These are phyloP conservation scores for Paguma larvata DNA, from an alignment of 2,797 vertebrate genomes.

Conservation along the genomic window DNA sequence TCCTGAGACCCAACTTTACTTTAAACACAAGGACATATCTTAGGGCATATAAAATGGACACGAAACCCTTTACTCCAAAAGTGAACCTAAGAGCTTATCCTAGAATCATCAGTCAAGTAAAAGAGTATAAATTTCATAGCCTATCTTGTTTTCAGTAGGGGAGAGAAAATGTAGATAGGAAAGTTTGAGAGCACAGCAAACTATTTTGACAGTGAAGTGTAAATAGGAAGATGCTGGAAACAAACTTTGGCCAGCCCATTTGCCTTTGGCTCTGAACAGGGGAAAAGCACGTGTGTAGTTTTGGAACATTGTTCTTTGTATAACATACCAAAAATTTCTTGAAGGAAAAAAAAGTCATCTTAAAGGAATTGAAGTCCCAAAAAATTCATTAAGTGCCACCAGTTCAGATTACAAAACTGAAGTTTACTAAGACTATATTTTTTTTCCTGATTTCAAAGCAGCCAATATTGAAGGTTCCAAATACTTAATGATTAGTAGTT, in stretches of 20 bases:
- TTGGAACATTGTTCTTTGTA: background rate
- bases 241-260: background rate
- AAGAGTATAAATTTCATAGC: background rate
- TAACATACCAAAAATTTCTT: background rate
- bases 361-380: background rate
- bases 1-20: background rate
- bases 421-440: background rate
- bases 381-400: background rate
- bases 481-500: background rate
- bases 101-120: background rate
- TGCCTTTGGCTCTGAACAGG: background rate
- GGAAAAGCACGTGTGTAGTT: background rate
- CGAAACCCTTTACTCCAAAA: slow-evolving; percentile 18
- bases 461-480: background rate
- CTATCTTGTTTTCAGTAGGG: slow-evolving; percentile 24
- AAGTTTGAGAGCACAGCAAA: background rate
- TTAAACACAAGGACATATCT: background rate
- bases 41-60: background rate
- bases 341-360: background rate
- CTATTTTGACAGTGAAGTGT: background rate
- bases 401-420: slow-evolving; percentile 22
- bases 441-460: slow-evolving; percentile 20
- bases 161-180: slow-evolving; percentile 10
- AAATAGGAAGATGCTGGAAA: background rate
- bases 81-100: background rate